Evolutionary conservation across 1,140 invertebrate species (phyloP), one percentile per base, ranked within the genome.

Genomic region (Colletes latitarsis): DNA sequence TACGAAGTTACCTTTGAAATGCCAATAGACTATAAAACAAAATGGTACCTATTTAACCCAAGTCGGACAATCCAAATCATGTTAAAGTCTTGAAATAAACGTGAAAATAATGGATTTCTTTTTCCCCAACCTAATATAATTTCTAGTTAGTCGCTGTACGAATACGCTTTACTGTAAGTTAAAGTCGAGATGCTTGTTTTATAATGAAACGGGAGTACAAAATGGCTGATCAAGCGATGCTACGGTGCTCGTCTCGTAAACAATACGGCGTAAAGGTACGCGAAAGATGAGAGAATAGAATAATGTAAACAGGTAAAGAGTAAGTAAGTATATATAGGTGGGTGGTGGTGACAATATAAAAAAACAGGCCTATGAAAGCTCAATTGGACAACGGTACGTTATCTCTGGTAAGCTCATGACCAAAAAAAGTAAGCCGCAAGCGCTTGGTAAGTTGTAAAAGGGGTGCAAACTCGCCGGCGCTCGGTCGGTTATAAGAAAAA

Each of bases 391-490:
- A 83, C 77, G 71, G 66, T 84, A 84, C 72, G 83, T 86, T 83
- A 86, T 84, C 74, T 89, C 52, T 90, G 66, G 82, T 80, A 90
- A 91, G 89, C 90, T 89, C 71, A 86, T 90, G 90, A 90, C 87
- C 88, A 85, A 75, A 63, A 83, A 78, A 68, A 82, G 52, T 55
- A 67, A 90, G 90, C 90, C 88, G 86, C 84, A 91, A 92, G 91
- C 91, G 84, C 87, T 91, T 91, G 91, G 88, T 92, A 92, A 91
- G 86, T 90, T 85, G 71, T 87, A 81, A 85, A 75, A 90, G 88
- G 90, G 89, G 89, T 92, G 91, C 91, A 92, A 92, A 87, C 90
- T 91, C 89, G 89, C 88, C 88, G 89, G 89, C 89, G 88, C 85
- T 90, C 90, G 87, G 88, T 86, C 84, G 87, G 87, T 87, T 84